Conservation (phyloP, 2,888 invertebrate genomes). For the Aphidoletes aphidimyza region DNA sequence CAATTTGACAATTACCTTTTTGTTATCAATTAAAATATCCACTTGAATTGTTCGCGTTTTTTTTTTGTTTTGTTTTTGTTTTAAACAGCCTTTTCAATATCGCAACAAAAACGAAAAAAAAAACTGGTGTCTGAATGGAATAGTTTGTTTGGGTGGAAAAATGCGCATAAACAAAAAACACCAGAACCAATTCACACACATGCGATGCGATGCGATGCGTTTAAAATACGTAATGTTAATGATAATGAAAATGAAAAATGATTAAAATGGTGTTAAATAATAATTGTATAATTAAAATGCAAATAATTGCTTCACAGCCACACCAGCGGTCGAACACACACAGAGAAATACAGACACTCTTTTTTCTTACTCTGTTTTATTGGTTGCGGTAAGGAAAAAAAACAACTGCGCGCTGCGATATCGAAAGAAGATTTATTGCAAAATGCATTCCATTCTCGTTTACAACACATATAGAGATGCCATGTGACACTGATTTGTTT, state of each 20-base stretch:
- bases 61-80: no score
- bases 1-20: constrained; percentile 27
- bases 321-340: no score
- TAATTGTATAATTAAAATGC: constrained; percentile 53
- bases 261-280: constrained; percentile 54
- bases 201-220: constrained; percentile 17
- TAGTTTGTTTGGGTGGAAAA: neutral
- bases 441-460: constrained; percentile 50
- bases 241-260: constrained; percentile 54
- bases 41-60: neutral
- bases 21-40: constrained; percentile 15
- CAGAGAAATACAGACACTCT: neutral
- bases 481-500: constrained; percentile 51
- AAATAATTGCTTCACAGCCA: constrained; percentile 51
- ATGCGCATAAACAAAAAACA: constrained; percentile 20
- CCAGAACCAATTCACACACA: neutral
- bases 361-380: neutral
- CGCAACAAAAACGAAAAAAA: neutral
- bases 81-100: no score
- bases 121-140: neutral
- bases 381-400: neutral
- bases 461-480: constrained; percentile 26
- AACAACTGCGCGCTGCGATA: constrained; percentile 11
- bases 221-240: constrained; percentile 45
- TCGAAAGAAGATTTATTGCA: constrained; percentile 52